Base-by-base conservation (phyloP, 2,113 vertebrate species). In the Nothocercus julius region DNA sequence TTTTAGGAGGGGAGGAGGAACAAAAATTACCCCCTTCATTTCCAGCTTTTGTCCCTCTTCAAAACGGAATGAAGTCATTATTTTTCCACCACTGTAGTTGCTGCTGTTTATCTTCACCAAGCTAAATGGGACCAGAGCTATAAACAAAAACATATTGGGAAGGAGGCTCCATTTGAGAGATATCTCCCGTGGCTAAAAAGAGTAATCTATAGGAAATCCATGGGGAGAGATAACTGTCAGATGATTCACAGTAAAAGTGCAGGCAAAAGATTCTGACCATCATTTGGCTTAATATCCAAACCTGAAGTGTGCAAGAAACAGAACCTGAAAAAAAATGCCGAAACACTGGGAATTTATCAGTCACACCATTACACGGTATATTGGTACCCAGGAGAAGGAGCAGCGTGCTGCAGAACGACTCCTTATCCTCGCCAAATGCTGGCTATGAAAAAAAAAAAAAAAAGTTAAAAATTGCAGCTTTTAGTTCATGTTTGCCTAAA, bases 401-500 rank as follows among this genome's bases (percentile, higher is more conserved):
- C 0, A 1, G 20, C 59, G 40, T n/a, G 44, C 3, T 11, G 34
- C 53, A 10, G 44, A 89, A 19, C 61, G 32, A 49, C 69, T 87
- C 27, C 68, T 90, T 75, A 91, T 24, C 13, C n/a, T 38, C 42
- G 27, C 38, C 74, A 72, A 86, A 89, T 62, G 10, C 27, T 54
- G 16, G 7, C 58, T 91, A 66, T 84, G 54, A 97, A 32, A 87
- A 97, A 96, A 95, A 95, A 45, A 3, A 84, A 85, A 30, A 75
- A 78, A 62, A 68, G 45, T 36, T 82, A 87, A 87, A 92, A 89
- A 82, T 18, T 82, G 17, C 21, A 81, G 56, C 17, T 95, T 91
- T 95, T 56, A 44, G 18, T 77, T 92, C 42, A n/a, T 89, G 24
- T 87, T 93, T 96, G 47, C 40, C 63, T 87, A 87, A 93, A 96